These are phyloP conservation scores for Galerucella calmariensis DNA, from an alignment of 2,888 invertebrate species.

Conservation along the genomic window DNA sequence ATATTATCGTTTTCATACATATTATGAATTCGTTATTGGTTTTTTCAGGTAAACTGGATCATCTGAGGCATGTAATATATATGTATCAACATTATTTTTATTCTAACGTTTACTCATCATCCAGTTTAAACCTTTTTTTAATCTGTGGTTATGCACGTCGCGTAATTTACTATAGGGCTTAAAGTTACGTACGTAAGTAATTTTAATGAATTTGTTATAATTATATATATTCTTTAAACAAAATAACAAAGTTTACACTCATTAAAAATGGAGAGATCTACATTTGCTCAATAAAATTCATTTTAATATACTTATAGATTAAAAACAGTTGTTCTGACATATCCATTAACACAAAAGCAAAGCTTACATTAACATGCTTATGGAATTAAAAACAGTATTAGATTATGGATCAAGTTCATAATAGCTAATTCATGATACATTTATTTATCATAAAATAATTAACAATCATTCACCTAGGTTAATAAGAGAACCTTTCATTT, in stretches of 20 bases:
- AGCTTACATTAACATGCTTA: not conserved
- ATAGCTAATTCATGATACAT: not conserved
- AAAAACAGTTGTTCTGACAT: not conserved
- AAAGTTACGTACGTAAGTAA: conserved; percentile 12
- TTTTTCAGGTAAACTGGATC: conserved; percentile 35
- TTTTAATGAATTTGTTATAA: not conserved
- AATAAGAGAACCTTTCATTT: not conserved
- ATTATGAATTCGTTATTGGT: conserved; percentile 37
- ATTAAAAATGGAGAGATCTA: not conserved
- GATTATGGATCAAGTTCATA: not conserved
- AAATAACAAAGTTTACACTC: not conserved
- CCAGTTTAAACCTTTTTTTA: conserved; percentile 38
- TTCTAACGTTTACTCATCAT: conserved; percentile 35
- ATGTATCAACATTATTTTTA: conserved; percentile 35
- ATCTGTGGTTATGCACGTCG: conserved; percentile 12
- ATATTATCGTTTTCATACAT: conserved; percentile 41
- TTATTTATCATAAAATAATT: not conserved
- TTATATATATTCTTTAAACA: not conserved
- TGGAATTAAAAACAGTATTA: not conserved
- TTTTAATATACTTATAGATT: too few species aligned
- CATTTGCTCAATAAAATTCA: not conserved
- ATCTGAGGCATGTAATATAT: conserved; percentile 34
- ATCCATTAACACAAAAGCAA: not conserved
- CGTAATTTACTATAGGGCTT: conserved; percentile 13
- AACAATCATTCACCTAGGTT: not conserved